Base-by-base conservation (phyloP, 1,140 invertebrate genomes). In the Lithobius niger region DNA sequence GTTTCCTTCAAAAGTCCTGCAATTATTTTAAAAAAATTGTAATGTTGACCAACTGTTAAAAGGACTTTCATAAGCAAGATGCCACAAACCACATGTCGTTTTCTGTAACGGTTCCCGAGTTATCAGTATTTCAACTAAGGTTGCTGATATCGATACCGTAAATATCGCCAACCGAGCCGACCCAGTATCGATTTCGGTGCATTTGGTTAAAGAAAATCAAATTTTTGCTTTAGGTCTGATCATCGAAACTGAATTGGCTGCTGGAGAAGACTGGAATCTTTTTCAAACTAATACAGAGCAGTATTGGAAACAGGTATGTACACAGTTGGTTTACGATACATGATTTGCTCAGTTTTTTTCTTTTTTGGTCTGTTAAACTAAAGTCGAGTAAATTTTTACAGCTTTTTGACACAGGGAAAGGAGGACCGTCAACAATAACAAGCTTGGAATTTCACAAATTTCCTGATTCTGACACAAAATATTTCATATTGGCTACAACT, bases 401-500 rank as follows among this genome's bases (percentile, higher is more conserved):
- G 86, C 79, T 94, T 31, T 93, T 90, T 66, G 88, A 91, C 67
- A 78, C 94, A 57, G 86, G 86, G 10, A 81, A 82, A 73, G 80
- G 78, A 0, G 72, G 73, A 43, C 77, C 83, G 45, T 82, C 80
- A 48, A 80, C 86, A 0, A 86, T 97, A 28, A 92, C 85, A 43
- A 88, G 87, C 0, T 74, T 96, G 43, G 84, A 90, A 65, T 88
- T 90, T 67, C 81, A 86, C 63, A 79, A 81, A 65, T 68, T 73
- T 59, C 75, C 80, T 3, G 78, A 79, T 59, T 75, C 78, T 0
- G 79, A 82, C 52, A 83, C 86, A 49, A 82, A 66, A 45, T 75
- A 73, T 62, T 71, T 70, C 51, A 66, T 96, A 36, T 80, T 95
- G 57, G 84, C 83, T 0, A 85, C 88, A 0, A 94, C 90, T 21